These are phyloP conservation scores for Molossus alvarezi DNA, from an alignment of 2,797 vertebrate species.

Conservation along the genomic window DNA sequence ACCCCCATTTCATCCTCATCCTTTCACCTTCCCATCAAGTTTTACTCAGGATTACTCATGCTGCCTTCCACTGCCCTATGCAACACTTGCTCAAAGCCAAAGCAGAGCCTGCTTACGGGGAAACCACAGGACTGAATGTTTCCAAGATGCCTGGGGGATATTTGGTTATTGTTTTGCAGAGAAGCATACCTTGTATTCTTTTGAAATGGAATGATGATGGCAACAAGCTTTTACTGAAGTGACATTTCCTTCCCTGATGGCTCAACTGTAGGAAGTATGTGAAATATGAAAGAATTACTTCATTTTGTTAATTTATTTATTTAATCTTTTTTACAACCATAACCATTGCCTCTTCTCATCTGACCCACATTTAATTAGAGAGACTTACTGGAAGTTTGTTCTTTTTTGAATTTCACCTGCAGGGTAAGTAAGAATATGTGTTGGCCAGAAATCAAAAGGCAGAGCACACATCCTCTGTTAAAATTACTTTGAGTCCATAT, in stretches of 20 bases:
- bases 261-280: conserved; percentile 56
- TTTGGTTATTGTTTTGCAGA: conserved; percentile 79
- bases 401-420: conserved; percentile 87
- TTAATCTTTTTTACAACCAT: conserved; percentile 69
- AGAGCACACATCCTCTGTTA: conserved; percentile 87
- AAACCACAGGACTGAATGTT: conserved; percentile 68
- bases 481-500: conserved; percentile 88
- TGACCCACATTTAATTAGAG: conserved; percentile 84
- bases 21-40: neutral
- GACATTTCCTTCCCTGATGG: conserved; percentile 72
- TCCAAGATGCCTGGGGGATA: conserved; percentile 74
- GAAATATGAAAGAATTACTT: conserved; percentile 81
- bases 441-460: conserved; percentile 85
- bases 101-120: neutral
- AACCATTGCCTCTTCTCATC: conserved; percentile 72
- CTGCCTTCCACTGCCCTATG: neutral
- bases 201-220: conserved; percentile 76
- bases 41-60: neutral
- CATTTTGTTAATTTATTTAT: conserved; percentile 84
- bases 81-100: neutral
- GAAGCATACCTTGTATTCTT: conserved; percentile 62
- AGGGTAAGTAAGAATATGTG: conserved; percentile 86
- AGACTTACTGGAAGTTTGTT: conserved; percentile 86
- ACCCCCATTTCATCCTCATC: neutral
- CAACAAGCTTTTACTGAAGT: conserved; percentile 81